Base-by-base conservation (phyloP, 2,113 vertebrate genomes). In the Phalacrocorax carbo region DNA sequence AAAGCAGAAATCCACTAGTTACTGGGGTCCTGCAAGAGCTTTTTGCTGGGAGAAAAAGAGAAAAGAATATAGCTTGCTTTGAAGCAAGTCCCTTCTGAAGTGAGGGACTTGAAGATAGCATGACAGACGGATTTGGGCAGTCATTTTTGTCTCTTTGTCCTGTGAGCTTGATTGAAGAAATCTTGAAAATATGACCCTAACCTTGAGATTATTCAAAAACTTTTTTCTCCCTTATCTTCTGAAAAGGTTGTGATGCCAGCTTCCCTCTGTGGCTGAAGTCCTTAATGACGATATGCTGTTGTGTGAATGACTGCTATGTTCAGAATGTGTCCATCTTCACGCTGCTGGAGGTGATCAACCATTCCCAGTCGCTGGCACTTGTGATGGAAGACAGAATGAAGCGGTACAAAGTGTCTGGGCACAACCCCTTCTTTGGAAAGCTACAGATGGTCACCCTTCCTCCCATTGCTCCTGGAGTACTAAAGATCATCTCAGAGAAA, bases 361-460 rank as follows among this genome's bases (percentile, higher is more conserved):
- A 99, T 65, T 99, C 99, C 52, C 99, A 99, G 98, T 99, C 99
- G 17, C 97, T 99, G 42, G 99, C 99, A 0, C 98, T 99, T 21
- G 99, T 99, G 90, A 99, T 99, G 48, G 98, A 99, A 96, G 99
- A 99, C 98, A 99, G 99, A 97, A 98, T 98, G 96, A 98, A 98
- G 48, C 98, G 99, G 57, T 98, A 99, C 90, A 99, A 98, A 94
- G 97, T 54, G 75, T 98, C 98, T 6, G 98, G 98, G 23, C 97
- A 98, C 86, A 99, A 98, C 91, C 99, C 98, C 1, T 98, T 99
- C 89, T 98, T 98, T 55, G 99, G 99, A 78, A 98, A 97, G 84
- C 97, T 99, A 73, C 99, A 99, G 97, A 99, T 99, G 99, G 98
- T 99, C 93, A 99, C 99, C 0, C 96, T 99, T 58, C 99, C 99